Conservation (phyloP, 2,113 vertebrate species). For the Phrynocephalus versicolor region DNA sequence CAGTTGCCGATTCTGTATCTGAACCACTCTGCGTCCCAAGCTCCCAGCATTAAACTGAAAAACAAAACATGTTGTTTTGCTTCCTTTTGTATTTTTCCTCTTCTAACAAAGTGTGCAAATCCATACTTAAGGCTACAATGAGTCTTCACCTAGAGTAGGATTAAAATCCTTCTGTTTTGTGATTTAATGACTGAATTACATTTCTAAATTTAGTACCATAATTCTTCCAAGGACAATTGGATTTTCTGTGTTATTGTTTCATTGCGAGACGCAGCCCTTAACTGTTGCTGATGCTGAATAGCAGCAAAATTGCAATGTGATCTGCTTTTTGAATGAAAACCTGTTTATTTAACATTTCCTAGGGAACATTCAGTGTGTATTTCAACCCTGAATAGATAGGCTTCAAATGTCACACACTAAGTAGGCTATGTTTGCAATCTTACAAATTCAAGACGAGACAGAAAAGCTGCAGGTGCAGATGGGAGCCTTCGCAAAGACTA, state of each 20-base stretch:
- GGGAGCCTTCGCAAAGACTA: not conserved
- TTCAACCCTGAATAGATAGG: constrained; percentile 35
- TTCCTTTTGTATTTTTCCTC: not conserved
- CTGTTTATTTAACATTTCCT: constrained; percentile 48
- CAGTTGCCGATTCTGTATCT: not conserved
- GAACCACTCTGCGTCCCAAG: not conserved
- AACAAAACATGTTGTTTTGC: not conserved
- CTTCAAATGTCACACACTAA: constrained; percentile 43
- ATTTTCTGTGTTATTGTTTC: constrained; percentile 48
- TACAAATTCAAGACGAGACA: constrained; percentile 38
- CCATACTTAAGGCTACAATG: constrained; percentile 15
- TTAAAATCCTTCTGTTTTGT: constrained; percentile 31
- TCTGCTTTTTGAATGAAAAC: constrained; percentile 40
- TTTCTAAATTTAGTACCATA: constrained; percentile 53
- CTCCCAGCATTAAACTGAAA: not conserved
- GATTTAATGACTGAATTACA: constrained; percentile 56
- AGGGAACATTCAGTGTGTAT: constrained; percentile 50
- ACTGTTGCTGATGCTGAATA: constrained; percentile 8
- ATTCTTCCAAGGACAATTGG: constrained; percentile 39
- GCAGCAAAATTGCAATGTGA: not conserved
- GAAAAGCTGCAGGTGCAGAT: not conserved
- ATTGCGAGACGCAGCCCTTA: constrained; percentile 27
- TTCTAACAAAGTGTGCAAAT: not conserved
- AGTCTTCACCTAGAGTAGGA: constrained; percentile 39
- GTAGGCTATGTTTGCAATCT: constrained; percentile 56